A percentile compares a stretch with the other conserved stretches of the same genome.
Conservation (phyloP, 2,113 vertebrate genomes). For the Haliaeetus leucogaster region DNA sequence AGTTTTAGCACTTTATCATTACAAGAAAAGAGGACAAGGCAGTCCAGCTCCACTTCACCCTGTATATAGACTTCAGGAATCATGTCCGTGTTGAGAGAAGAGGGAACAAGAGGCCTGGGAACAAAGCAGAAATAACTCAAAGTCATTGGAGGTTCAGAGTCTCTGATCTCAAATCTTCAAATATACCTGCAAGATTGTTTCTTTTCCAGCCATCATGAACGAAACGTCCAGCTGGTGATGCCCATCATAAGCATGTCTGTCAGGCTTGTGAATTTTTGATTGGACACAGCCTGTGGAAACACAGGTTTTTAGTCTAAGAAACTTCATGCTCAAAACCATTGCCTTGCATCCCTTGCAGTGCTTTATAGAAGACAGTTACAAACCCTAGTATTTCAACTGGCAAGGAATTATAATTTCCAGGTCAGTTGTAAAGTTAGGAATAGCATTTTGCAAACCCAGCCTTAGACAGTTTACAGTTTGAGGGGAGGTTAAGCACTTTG, state of each 20-base stretch:
- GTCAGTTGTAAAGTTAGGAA: slow-evolving; percentile 35
- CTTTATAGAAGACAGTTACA: neutral
- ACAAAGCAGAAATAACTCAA: neutral
- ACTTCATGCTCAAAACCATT: neutral
- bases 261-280: neutral
- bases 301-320: neutral
- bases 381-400: neutral
- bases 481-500: slow-evolving; percentile 37
- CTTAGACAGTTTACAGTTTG: slow-evolving; percentile 32
- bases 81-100: neutral
- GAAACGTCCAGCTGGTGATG: neutral
- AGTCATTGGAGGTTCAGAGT: neutral
- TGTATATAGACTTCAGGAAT: neutral
- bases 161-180: neutral
- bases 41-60: neutral
- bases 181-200: neutral
- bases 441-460: slow-evolving; percentile 28
- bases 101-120: neutral
- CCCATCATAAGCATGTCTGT: neutral
- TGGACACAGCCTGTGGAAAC: neutral
- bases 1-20: neutral
- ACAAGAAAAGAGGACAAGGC: neutral
- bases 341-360: neutral
- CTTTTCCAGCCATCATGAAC: neutral
- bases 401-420: neutral